Base-by-base conservation (phyloP, 2,888 invertebrate species). In the Anodontia alba region DNA sequence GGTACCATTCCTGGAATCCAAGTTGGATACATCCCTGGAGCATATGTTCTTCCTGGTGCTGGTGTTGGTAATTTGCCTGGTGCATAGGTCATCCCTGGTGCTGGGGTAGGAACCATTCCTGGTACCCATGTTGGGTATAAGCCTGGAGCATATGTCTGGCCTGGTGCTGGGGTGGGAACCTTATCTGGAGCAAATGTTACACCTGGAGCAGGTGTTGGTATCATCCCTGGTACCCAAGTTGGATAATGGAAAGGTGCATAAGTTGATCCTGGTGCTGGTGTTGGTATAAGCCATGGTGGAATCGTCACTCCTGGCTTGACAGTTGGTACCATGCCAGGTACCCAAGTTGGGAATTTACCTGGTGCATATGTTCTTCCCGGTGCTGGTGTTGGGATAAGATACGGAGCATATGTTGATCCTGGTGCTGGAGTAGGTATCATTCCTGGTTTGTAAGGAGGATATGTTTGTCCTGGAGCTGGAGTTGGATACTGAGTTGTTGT, bases 351-450 rank as follows among this genome's bases (percentile, higher is more conserved):
- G 57, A 78, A 83, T 43, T 76, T 83, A 33, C 78, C 83, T 70
- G 88, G 88, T 7, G 83, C 78, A 76, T 83, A 86, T n/a, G 87
- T 83, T 26, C 73, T 49, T 20, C 86, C 86, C n/a, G 87, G 84
- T 15, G 73, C 72, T 36, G 87, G 87, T 57, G 88, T 88, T 46
- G 87, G 82, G n/a, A 80, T 71, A 73, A 72, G 83, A 54, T 80
- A 71, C 51, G 81, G 81, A 62, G 78, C 84, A 72, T 69, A 81
- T 7, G 87, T 87, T 12, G 66, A 23, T n/a, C 83, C 84, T 73
- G 86, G 86, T 31, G 78, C 82, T 42, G 86, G 88, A 36, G 86
- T 84, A 17, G 84, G 79, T 8, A 84, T 72, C 70, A 75, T 71
- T 0, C 82, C 84, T 71, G 83, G 76, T 54, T 70, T 71, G 42